Percentiles rank a stretch among this genome's conserved stretches.
Conservation (phyloP, 2,797 vertebrate species). For the Todus mexicanus region DNA sequence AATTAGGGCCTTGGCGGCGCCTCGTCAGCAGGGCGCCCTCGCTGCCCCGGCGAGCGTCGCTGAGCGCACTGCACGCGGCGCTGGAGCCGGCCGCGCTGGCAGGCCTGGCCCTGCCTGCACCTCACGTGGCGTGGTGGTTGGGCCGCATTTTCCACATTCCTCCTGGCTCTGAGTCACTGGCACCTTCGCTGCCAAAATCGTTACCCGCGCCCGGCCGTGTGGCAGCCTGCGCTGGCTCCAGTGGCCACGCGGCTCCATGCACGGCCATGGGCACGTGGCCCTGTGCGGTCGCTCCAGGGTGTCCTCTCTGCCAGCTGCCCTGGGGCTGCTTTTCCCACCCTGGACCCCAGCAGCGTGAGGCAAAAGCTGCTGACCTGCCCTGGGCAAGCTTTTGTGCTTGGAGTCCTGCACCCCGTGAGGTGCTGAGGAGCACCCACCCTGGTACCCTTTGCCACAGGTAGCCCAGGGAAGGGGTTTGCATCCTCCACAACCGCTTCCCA, state of each 20-base stretch:
- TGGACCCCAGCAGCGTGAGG: rapidly evolving
- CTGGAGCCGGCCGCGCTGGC: not conserved
- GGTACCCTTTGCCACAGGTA: not conserved
- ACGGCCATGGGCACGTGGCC: not conserved
- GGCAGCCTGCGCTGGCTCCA: not conserved
- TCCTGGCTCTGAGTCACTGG: not conserved
- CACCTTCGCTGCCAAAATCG: conserved; percentile 5
- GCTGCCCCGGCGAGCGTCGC: not conserved
- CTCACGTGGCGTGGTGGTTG: not conserved
- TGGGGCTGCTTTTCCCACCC: not conserved
- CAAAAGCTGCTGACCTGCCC: not conserved
- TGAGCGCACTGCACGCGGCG: not conserved
- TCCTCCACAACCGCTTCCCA: not conserved
- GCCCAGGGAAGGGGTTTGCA: not conserved
- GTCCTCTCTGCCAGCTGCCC: not conserved
- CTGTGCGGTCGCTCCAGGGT: rapidly evolving
- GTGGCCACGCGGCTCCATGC: rapidly evolving
- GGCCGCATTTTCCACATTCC: conserved; percentile 63
- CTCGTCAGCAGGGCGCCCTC: conserved; percentile 32
- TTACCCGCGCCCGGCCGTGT: not conserved
- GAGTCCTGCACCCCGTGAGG: rapidly evolving
- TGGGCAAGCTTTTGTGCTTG: not conserved
- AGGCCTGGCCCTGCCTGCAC: conserved; percentile 26
- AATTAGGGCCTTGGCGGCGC: not conserved
- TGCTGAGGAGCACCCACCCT: not conserved